Evolutionary conservation across 2,888 invertebrate species (phyloP).

Genomic region (Pyrrhia umbra): DNA sequence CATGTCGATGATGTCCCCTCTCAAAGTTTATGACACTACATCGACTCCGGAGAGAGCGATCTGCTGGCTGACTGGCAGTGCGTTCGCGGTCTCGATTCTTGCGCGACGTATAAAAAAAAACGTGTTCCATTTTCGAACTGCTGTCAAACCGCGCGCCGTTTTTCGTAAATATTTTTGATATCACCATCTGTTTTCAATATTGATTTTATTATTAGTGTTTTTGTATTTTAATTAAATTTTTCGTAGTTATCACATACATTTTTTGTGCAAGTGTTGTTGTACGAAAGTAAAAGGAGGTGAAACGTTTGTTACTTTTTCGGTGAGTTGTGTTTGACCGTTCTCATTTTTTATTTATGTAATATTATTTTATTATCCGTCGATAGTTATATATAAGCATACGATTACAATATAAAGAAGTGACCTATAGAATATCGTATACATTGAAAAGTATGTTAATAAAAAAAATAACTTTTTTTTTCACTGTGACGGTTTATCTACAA

Average conservation of each 20-base stretch:
- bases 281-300: conserved; percentile 85
- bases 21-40: conserved; percentile 72
- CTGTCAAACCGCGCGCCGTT: conserved; percentile 73
- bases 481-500: not conserved
- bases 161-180: conserved; percentile 58
- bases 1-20: conserved; percentile 64
- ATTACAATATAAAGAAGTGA: conserved; percentile 5
- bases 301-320: conserved; percentile 76
- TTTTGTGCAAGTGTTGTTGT: conserved; percentile 68
- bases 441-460: too few relatives aligned
- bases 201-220: conserved; percentile 43
- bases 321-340: conserved; percentile 73
- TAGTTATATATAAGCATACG: conserved; percentile 14
- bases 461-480: not conserved
- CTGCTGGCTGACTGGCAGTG: conserved; percentile 75
- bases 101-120: conserved; percentile 70
- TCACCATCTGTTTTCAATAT: conserved; percentile 31
- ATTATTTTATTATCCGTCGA: conserved; percentile 39
- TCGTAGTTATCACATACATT: conserved; percentile 49
- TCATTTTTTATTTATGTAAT: conserved; percentile 60
- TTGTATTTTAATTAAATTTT: conserved; percentile 40
- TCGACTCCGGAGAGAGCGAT: conserved; percentile 81
- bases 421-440: too few relatives aligned
- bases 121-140: conserved; percentile 70
- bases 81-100: conserved; percentile 70